phyloP scores from a whole-genome alignment of 2,888 invertebrate genomes.

The Philhelius pedissequus region DNA sequence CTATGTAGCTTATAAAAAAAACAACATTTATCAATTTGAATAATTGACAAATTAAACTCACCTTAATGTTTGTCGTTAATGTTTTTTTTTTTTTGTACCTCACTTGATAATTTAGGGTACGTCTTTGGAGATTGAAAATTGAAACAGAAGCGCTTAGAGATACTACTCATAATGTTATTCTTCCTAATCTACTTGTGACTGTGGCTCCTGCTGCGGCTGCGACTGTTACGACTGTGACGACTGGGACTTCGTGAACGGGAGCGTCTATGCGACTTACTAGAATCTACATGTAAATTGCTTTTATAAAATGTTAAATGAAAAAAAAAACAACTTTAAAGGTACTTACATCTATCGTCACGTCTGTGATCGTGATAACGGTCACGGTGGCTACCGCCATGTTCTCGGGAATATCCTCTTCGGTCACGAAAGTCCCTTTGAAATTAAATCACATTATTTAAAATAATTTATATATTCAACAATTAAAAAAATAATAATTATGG shows the following conservation, averaged over 20 bases:
- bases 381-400: constrained; percentile 72
- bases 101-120: constrained; percentile 53
- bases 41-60: constrained; percentile 68
- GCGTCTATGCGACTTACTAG: constrained; percentile 74
- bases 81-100: constrained; percentile 70
- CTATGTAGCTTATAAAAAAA: constrained; percentile 60
- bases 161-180: neutral
- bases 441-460: neutral
- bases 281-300: constrained; percentile 68
- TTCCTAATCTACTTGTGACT: constrained; percentile 74
- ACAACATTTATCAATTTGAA: constrained; percentile 40
- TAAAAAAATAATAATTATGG: neutral
- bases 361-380: constrained; percentile 65
- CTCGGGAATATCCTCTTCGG: constrained; percentile 75
- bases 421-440: constrained; percentile 71
- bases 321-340: neutral
- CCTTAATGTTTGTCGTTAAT: constrained; percentile 65
- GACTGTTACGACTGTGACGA: constrained; percentile 76
- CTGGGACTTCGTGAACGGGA: constrained; percentile 74
- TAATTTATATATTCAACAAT: neutral
- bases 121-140: neutral
- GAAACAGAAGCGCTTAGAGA: constrained; percentile 12
- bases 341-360: constrained; percentile 57
- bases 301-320: neutral
- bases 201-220: constrained; percentile 75